phyloP scores from a whole-genome alignment of 1,140 invertebrate species.

The Vollenhovia emeryi region DNA sequence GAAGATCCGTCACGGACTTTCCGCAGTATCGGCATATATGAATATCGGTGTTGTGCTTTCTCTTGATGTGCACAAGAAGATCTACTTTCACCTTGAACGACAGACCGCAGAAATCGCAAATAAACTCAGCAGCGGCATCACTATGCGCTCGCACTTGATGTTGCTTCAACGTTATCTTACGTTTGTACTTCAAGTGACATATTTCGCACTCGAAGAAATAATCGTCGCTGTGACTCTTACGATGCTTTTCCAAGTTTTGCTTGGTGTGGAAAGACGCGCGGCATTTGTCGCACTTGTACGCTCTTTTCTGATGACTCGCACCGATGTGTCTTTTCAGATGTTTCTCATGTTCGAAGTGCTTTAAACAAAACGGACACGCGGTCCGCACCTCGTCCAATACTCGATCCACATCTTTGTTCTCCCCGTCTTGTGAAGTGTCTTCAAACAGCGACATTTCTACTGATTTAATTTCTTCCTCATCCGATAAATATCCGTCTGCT shows the following conservation, averaged over 20 bases:
- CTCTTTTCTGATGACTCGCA: slow-evolving; percentile 80
- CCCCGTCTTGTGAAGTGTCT: neutral
- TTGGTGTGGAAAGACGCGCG: slow-evolving; percentile 72
- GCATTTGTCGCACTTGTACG: slow-evolving; percentile 81
- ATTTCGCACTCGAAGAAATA: slow-evolving; percentile 67
- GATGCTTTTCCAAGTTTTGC: slow-evolving; percentile 55
- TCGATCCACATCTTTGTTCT: slow-evolving; percentile 15
- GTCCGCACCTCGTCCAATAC: neutral
- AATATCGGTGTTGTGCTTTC: slow-evolving; percentile 79
- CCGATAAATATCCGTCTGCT: neutral
- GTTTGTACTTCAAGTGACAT: slow-evolving; percentile 84
- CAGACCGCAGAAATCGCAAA: slow-evolving; percentile 42
- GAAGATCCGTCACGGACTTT: slow-evolving; percentile 71
- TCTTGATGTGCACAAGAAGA: slow-evolving; percentile 78
- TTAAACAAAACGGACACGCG: slow-evolving; percentile 82
- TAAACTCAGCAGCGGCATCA: slow-evolving; percentile 34
- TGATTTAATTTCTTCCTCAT: neutral
- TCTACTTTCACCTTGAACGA: slow-evolving; percentile 84
- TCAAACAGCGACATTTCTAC: neutral
- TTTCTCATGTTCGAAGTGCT: slow-evolving; percentile 80
- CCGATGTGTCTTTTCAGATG: slow-evolving; percentile 80
- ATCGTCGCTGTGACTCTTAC: slow-evolving; percentile 63
- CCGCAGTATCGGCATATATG: slow-evolving; percentile 60
- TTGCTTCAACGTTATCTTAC: slow-evolving; percentile 83
- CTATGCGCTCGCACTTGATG: slow-evolving; percentile 83